Conservation (phyloP, 1,140 invertebrate species). For the Nasonia vitripennis region DNA sequence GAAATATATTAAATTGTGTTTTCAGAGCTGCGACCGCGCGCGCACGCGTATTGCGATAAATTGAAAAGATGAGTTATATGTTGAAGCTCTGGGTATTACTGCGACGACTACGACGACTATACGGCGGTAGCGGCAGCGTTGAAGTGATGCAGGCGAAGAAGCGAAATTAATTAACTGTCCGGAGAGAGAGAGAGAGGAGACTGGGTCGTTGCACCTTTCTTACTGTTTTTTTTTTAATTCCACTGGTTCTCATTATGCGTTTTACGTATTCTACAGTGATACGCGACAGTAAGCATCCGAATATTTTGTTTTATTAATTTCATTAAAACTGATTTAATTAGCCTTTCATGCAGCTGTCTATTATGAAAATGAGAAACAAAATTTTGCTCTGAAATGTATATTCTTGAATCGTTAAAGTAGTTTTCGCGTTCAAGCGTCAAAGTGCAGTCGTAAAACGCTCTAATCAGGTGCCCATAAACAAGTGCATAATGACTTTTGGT, state of each 20-base stretch:
- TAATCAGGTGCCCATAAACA: no score
- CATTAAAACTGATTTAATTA: no score
- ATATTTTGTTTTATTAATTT: no score
- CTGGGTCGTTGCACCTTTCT: no score
- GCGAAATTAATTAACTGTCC: not conserved
- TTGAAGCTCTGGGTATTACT: not conserved
- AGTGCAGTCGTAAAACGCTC: no score
- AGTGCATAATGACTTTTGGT: no score
- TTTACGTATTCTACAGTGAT: not conserved
- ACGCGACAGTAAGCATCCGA: no score
- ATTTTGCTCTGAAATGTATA: no score
- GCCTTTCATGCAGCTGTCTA: no score
- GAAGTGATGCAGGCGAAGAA: not conserved
- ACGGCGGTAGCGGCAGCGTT: not conserved
- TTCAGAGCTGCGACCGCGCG: not conserved
- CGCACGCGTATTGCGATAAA: not conserved
- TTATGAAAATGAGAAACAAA: no score
- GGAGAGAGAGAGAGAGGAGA: not conserved
- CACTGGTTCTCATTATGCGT: not conserved
- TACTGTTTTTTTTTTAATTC: not conserved
- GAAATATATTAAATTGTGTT: slow-evolving; percentile 5
- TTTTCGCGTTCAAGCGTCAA: no score
- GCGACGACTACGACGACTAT: not conserved
- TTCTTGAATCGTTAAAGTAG: no score
- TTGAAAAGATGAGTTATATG: not conserved